Base-by-base conservation (phyloP, 2,113 vertebrate species). In the Pardalotus punctatus region DNA sequence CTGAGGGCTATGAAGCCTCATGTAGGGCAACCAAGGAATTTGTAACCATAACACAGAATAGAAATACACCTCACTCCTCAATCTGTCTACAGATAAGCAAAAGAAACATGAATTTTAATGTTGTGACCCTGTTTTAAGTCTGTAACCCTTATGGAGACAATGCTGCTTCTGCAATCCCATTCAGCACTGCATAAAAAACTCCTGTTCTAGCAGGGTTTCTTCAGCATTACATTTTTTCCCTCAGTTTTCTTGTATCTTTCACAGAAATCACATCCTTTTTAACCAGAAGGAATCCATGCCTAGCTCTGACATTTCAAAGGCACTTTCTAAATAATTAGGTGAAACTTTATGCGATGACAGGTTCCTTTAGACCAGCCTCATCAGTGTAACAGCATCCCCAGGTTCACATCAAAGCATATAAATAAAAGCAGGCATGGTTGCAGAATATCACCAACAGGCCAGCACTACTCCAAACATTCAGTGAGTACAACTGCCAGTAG, bases 101-200 rank as follows among this genome's bases (percentile, higher is more conserved):
- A 56, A 91, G 35, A 81, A 90, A 86, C 27, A 77, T 20, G 38
- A 93, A 48, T 65, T 94, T 72, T 62, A 65, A 70, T 17, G 45
- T 10, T 48, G 58, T 66, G 51, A 96, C 31, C 60, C 56, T 43
- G 9, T 91, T 96, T 84, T 60, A 54, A 58, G 27, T 69, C 81
- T 72, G 72, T 23, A 88, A 2, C 38, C 88, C 65, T 83, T 62
- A 40, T 0, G 15, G 74, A 93, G 21, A 12, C 42, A 84, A 79
- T n/a, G 50, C 25, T 72, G 35, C 53, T 81, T 65, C 74, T 74
- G 25, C 57, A 80, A 18, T 35, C 42, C 13, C 1, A 5, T 45
- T 62, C 48, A 72, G 60, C 42, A 47, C 5, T 48, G 48, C 60
- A 92, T 6, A 71, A 45, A 80, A 45, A 80, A 87, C 28, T 25